A percentile compares a stretch with the other conserved stretches of the same genome.
Conservation (phyloP, 1,140 invertebrate genomes). For the Apolygus lucorum region DNA sequence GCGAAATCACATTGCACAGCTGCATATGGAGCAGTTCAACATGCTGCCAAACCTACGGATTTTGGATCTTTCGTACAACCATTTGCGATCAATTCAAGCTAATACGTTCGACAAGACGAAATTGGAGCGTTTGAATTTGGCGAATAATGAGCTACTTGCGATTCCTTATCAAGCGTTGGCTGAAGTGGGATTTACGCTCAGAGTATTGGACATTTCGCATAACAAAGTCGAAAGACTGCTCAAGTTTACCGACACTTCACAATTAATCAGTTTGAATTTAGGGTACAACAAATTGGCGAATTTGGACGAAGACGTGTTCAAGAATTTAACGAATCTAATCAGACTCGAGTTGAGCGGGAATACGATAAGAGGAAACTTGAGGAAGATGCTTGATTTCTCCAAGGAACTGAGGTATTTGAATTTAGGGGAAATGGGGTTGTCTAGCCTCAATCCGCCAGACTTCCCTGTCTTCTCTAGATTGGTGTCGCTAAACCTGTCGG, state of each 20-base stretch:
- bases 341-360: constrained; percentile 73
- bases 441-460: constrained; percentile 57
- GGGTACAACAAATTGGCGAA: constrained; percentile 72
- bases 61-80: constrained; percentile 65
- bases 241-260: constrained; percentile 70
- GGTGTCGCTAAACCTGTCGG: constrained; percentile 63
- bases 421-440: constrained; percentile 63
- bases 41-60: constrained; percentile 64
- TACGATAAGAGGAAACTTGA: constrained; percentile 72
- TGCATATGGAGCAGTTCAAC: constrained; percentile 74
- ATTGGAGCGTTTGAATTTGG: constrained; percentile 69
- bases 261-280: constrained; percentile 67
- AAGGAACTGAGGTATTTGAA: constrained; percentile 67
- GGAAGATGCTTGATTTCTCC: constrained; percentile 80
- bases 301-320: constrained; percentile 80
- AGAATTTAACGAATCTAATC: constrained; percentile 64
- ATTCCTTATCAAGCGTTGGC: constrained; percentile 61
- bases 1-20: constrained; percentile 61
- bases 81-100: constrained; percentile 60
- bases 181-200: constrained; percentile 63
- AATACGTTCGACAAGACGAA: constrained; percentile 72
- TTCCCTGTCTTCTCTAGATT: constrained; percentile 57
- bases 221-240: constrained; percentile 82
- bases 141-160: constrained; percentile 65
- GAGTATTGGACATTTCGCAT: constrained; percentile 64